A percentile compares a stretch with the other conserved stretches of the same genome.
Evolutionary conservation across 2,888 invertebrate species (phyloP).

Genomic region (Cerastis rubricosa): DNA sequence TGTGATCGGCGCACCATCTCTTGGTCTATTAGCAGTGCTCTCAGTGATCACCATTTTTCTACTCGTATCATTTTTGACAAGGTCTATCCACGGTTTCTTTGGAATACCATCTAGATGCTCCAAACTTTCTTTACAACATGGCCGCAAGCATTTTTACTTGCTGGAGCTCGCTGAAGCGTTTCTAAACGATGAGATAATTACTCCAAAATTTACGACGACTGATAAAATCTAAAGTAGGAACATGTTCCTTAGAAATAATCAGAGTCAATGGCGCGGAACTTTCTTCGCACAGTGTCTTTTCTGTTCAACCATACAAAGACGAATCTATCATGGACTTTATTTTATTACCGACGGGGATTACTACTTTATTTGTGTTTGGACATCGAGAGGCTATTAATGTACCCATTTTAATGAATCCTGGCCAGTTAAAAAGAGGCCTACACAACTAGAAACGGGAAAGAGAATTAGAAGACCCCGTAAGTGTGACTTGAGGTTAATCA

Average conservation of each 20-base stretch:
- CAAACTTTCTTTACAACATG: background rate
- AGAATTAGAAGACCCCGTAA: background rate
- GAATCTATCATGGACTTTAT: constrained; percentile 39
- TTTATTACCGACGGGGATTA: constrained; percentile 41
- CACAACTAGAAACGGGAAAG: background rate
- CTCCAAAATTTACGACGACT: constrained; percentile 39
- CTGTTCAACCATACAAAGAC: constrained; percentile 46
- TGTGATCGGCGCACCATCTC: background rate
- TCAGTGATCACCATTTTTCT: background rate
- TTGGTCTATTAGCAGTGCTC: background rate
- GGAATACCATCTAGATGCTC: background rate
- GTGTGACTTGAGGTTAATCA: background rate
- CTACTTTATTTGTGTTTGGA: constrained; percentile 37
- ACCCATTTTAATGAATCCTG: constrained; percentile 3
- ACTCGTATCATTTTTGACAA: too few relatives aligned
- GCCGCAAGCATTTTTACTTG: constrained; percentile 10
- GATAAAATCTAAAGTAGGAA: constrained; percentile 49
- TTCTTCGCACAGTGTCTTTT: constrained; percentile 39
- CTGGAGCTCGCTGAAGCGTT: constrained; percentile 22
- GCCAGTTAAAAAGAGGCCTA: background rate
- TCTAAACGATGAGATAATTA: background rate
- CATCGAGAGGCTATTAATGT: constrained; percentile 3
- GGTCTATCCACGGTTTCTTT: background rate
- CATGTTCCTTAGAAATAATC: constrained; percentile 12
- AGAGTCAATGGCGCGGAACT: constrained; percentile 37